Base-by-base conservation (phyloP, 2,888 invertebrate species). In the Spialia ferax region DNA sequence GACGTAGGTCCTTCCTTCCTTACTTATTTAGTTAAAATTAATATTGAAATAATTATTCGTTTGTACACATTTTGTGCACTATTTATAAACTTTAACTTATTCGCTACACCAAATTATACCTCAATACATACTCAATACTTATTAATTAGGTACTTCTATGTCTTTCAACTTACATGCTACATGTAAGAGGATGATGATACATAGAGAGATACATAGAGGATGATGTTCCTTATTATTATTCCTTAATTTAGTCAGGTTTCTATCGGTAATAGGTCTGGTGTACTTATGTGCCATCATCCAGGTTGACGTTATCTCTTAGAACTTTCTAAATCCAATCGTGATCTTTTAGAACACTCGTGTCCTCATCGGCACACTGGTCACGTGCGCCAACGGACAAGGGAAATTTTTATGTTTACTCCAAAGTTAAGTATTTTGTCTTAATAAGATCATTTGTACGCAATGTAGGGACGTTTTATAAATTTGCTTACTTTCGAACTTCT, bases 401-500 rank as follows among this genome's bases (percentile, higher is more conserved):
- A 74, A 73, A 71, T 64, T 71, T 45, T 65, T 20, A 67, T 55
- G 66, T 71, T 72, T 70, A 72, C 70, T 63, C 66, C 59, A 68
- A 65, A 68, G 69, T 66, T 69, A 55, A 32, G 64, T 62, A 69
- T 74, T 68, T 20, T 56, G 38, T 54, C 70, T 68, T 48, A 69
- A 70, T 65, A 54, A 11, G 18, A 63, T 32, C 63, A 70, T 73
- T 70, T 26, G 69, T 69, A 73, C 45, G 69, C 71, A 35, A 13
- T n/a, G 42, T 56, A 69, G 42, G 59, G n/a, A 42, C 22, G 60
- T 63, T 62, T 29, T 23, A 20, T 68, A 59, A 59, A 69, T 70
- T 70, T 65, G 59, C 57, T 65, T 45, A 29, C 55, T 68, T 38
- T 60, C 65, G 56, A 52, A 70, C 26, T 61, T 61, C 32, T 48